phyloP scores from a whole-genome alignment of 2,888 invertebrate genomes.

The Lithophane semibrunnea region DNA sequence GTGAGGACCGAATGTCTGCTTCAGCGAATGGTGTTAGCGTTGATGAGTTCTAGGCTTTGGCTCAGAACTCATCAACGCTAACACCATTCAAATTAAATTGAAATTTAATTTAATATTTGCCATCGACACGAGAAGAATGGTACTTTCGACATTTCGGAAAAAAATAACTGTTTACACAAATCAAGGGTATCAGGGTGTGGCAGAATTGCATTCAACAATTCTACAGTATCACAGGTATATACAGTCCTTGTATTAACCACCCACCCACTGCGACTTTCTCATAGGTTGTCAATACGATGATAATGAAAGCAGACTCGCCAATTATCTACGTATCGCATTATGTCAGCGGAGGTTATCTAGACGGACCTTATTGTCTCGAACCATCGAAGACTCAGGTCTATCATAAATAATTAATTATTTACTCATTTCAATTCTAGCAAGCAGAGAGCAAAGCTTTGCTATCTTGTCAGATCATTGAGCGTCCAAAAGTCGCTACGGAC shows the following conservation, averaged over 20 bases:
- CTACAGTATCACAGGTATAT: not conserved
- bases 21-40: not conserved
- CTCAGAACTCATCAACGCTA: too few species aligned
- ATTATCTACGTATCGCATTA: conserved; percentile 54
- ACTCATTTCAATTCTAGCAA: not conserved
- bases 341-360: conserved; percentile 62
- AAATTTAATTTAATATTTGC: not conserved
- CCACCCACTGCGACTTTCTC: conserved; percentile 21
- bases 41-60: not conserved
- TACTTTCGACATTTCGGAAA: not conserved
- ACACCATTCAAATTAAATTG: too few species aligned
- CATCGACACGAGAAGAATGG: not conserved
- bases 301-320: conserved; percentile 37
- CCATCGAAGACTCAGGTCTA: conserved; percentile 34
- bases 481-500: not conserved
- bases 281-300: conserved; percentile 36
- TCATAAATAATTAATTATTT: conserved; percentile 30
- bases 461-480: not conserved
- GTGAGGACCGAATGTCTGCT: not conserved
- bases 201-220: too few species aligned
- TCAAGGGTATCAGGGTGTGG: not conserved
- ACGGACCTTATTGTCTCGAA: conserved; percentile 40
- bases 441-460: not conserved
- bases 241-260: conserved; percentile 5
- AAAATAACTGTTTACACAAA: not conserved